A percentile compares a stretch with the other conserved stretches of the same genome.
These are phyloP conservation scores for Doryteuthis pealeii DNA, from an alignment of 1,140 invertebrate genomes.

Conservation along the genomic window DNA sequence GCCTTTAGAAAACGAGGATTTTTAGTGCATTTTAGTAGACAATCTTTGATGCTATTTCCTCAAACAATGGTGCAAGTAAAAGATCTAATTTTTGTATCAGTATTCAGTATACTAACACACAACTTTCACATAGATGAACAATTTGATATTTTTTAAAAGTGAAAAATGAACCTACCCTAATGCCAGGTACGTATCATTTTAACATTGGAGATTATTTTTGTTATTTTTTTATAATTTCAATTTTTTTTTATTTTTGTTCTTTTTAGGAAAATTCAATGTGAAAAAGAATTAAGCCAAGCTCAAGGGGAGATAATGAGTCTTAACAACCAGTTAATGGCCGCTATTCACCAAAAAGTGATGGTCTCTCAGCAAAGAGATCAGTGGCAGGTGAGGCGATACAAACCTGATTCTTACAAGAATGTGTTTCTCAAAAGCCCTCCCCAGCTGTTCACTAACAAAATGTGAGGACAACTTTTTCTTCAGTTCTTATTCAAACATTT, in stretches of 20 bases:
- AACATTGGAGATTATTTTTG: too few species aligned
- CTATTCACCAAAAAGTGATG: slow-evolving; percentile 90
- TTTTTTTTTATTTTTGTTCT: slow-evolving; percentile 11
- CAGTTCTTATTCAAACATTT: background rate
- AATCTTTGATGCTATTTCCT: too few species aligned
- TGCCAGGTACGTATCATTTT: too few species aligned
- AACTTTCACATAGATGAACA: too few species aligned
- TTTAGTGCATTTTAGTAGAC: too few species aligned
- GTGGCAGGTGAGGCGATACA: slow-evolving; percentile 73
- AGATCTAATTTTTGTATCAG: too few species aligned
- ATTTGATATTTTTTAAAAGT: too few species aligned
- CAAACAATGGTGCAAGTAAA: too few species aligned
- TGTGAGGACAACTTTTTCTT: slow-evolving; percentile 1
- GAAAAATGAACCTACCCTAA: too few species aligned
- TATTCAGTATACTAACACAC: too few species aligned
- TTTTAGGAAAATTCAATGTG: slow-evolving; percentile 74
- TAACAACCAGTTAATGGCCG: slow-evolving; percentile 89
- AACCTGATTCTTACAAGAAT: background rate
- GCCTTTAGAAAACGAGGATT: too few species aligned
- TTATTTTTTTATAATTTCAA: too few species aligned
- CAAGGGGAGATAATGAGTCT: slow-evolving; percentile 88
- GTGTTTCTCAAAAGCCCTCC: background rate
- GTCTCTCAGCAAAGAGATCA: slow-evolving; percentile 90
- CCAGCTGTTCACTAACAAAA: background rate
- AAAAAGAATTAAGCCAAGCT: slow-evolving; percentile 84